A percentile compares a stretch with the other conserved stretches of the same genome.
Evolutionary conservation across 2,113 vertebrate species (phyloP).

Genomic region (Triplophysa rosa): DNA sequence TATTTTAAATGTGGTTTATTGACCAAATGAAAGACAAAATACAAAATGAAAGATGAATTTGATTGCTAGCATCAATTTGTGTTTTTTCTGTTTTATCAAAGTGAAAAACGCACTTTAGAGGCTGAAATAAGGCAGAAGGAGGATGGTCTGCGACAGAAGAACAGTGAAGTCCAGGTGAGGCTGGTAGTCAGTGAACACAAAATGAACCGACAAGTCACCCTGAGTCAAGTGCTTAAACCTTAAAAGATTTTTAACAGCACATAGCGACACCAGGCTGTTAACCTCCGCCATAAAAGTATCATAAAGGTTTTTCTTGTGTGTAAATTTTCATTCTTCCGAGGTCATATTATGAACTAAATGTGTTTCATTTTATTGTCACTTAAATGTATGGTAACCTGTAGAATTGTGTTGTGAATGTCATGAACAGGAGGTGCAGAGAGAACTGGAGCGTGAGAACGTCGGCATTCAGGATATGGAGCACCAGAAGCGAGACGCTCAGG

Average conservation of each 20-base stretch:
- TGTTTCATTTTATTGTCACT: background rate
- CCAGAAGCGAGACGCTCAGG: constrained; percentile 89
- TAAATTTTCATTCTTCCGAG: too few relatives aligned
- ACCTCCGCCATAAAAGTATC: too few relatives aligned
- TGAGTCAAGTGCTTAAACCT: too few relatives aligned
- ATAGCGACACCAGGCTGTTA: background rate
- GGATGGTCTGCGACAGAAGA: constrained; percentile 85
- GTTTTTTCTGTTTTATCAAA: constrained; percentile 54
- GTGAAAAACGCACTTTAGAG: constrained; percentile 90
- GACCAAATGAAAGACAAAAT: too few relatives aligned
- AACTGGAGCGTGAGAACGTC: constrained; percentile 85
- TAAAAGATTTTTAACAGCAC: background rate
- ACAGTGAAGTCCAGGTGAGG: constrained; percentile 87
- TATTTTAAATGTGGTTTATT: too few relatives aligned
- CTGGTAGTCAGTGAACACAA: background rate
- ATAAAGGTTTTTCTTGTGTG: too few relatives aligned
- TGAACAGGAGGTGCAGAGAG: constrained; percentile 84
- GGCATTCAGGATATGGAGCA: constrained; percentile 85
- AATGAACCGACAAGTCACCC: background rate
- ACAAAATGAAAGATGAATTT: too few relatives aligned
- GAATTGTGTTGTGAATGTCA: background rate
- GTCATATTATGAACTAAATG: too few relatives aligned
- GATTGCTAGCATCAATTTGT: too few relatives aligned
- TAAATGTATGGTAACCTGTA: background rate
- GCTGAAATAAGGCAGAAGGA: constrained; percentile 92